Evolutionary conservation across 2,797 vertebrate species (phyloP).

Genomic region (Myotis vivesi): DNA sequence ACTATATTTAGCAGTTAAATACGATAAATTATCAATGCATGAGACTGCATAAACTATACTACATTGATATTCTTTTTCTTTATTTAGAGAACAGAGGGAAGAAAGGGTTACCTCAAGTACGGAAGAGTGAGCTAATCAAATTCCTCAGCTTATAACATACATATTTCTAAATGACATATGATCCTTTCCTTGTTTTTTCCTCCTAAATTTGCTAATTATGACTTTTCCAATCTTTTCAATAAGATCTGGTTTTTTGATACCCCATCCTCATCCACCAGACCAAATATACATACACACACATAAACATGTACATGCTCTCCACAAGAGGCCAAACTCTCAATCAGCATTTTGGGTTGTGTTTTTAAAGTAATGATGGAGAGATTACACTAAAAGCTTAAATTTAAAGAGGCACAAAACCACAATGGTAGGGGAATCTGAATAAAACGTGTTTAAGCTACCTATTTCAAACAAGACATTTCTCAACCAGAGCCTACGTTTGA

Average conservation of each 20-base stretch:
- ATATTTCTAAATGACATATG: background rate
- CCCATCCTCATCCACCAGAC: background rate
- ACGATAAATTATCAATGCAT: background rate
- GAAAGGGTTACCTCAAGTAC: background rate
- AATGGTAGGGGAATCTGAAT: background rate
- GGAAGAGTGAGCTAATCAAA: background rate
- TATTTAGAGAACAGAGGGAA: background rate
- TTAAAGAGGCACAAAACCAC: background rate
- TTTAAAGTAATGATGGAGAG: background rate
- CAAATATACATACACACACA: background rate
- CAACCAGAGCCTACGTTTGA: background rate
- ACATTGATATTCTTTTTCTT: background rate
- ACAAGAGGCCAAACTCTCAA: background rate
- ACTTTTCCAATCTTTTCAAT: background rate
- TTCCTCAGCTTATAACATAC: background rate
- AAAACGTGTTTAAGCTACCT: background rate
- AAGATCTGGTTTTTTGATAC: background rate
- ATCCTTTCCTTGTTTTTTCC: background rate
- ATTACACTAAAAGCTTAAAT: background rate
- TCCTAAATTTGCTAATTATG: background rate
- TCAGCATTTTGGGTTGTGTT: background rate
- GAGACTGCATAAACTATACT: background rate
- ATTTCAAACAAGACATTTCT: background rate
- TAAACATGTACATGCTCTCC: rapidly evolving
- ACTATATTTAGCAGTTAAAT: background rate